phyloP scores from a whole-genome alignment of 2,113 vertebrate genomes.

The Ictalurus punctatus region DNA sequence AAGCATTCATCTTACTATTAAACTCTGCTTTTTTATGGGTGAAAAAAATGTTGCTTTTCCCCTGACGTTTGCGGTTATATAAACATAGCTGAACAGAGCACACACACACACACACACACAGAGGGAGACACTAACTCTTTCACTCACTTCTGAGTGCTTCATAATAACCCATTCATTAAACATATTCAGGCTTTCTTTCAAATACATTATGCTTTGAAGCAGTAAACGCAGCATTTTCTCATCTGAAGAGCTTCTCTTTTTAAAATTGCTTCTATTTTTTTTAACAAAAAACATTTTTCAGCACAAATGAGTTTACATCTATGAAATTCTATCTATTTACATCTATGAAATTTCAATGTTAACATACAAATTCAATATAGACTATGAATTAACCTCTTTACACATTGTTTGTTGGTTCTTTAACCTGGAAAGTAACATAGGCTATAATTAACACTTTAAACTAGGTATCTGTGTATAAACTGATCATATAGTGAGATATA shows the following conservation, averaged over 20 bases:
- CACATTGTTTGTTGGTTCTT: neutral
- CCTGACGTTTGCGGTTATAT: conserved; percentile 60
- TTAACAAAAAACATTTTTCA: neutral
- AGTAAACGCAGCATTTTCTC: neutral
- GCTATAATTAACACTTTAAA: neutral
- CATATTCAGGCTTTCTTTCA: conserved; percentile 66
- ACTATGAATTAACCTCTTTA: neutral
- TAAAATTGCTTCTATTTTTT: neutral
- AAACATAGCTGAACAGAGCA: conserved; percentile 66
- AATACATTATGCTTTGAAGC: conserved; percentile 61
- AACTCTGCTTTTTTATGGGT: conserved; percentile 20
- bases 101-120: conserved; percentile 46
- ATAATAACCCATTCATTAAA: conserved; percentile 74
- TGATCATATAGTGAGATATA: neutral
- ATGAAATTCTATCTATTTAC: neutral
- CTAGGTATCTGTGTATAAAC: too few species aligned
- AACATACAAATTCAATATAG: neutral
- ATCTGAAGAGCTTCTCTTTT: neutral
- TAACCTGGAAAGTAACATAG: neutral
- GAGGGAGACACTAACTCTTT: conserved; percentile 69
- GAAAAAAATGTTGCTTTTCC: conserved; percentile 31
- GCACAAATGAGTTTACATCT: neutral
- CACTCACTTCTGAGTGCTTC: conserved; percentile 53
- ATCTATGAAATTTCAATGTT: neutral
- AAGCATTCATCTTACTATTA: conserved; percentile 35